These are phyloP conservation scores for Collichthys lucidus DNA, from an alignment of 2,113 vertebrate genomes.

Conservation along the genomic window DNA sequence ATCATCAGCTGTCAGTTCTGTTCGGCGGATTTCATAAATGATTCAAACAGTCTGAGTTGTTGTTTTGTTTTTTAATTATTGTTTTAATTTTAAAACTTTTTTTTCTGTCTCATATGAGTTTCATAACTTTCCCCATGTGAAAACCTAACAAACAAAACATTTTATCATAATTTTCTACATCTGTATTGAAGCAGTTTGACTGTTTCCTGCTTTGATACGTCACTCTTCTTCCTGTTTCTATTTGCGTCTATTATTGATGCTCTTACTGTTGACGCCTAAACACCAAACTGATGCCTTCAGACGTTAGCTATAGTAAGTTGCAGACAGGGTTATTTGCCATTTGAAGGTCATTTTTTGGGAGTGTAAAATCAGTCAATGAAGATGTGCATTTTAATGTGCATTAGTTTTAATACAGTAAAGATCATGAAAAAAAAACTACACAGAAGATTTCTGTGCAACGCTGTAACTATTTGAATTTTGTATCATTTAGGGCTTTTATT, in stretches of 20 bases:
- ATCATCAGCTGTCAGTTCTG: constrained; percentile 35
- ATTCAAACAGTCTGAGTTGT: background rate
- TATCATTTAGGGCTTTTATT: constrained; percentile 31
- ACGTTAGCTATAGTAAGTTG: constrained; percentile 50
- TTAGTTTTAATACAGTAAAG: background rate
- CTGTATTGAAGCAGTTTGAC: no score
- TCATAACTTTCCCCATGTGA: constrained; percentile 4
- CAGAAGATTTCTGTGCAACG: background rate
- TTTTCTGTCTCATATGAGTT: constrained; percentile 11
- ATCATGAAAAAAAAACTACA: background rate
- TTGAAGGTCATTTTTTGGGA: constrained; percentile 23
- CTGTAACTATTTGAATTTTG: background rate
- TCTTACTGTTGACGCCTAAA: constrained; percentile 74
- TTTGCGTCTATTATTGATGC: constrained; percentile 30
- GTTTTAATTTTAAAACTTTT: background rate
- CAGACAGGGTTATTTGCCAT: constrained; percentile 1
- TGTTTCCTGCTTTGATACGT: background rate
- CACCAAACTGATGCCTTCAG: constrained; percentile 83
- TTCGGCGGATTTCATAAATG: constrained; percentile 1
- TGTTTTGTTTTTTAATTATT: background rate
- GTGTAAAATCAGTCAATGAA: constrained; percentile 1
- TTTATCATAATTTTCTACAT: constrained; percentile 13
- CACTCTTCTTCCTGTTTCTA: constrained; percentile 32
- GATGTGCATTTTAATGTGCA: constrained; percentile 19
- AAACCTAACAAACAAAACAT: background rate